Base-by-base conservation (phyloP, 2,888 invertebrate species). In the Anodontia alba region DNA sequence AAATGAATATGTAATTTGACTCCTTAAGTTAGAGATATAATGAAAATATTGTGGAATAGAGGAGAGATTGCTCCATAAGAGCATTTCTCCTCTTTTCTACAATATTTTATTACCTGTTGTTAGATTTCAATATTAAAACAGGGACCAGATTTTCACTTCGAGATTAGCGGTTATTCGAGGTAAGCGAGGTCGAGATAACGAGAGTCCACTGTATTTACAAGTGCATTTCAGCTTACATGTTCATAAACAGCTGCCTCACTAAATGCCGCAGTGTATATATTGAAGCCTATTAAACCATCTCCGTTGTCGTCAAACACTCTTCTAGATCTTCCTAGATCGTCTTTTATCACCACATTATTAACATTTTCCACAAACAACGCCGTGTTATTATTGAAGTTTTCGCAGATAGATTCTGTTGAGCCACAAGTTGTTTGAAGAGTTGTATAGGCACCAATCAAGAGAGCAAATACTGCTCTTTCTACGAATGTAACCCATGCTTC, bases 401-500 rank as follows among this genome's bases (percentile, higher is more conserved):
- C 43, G 76, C 85, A 85, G 1, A 82, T 23, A 7, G n/a, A 23
- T 2, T 5, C 38, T 0, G 74, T 62, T 23, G 73, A 68, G 0
- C 80, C 73, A 57, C 83, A 86, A n/a, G 49, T 57, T 23, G 26
- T 10, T 20, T 72, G 46, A 42, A 86, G 36, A 7, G 75, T 73
- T 26, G 38, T 23, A 17, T 62, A 66, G 0, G 79, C 81, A 5
- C 79, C 81, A 29, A 26, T 8, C 17, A 86, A 51, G n/a, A 86
- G 57, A 0, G 83, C 71, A 2, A 42, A 29, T 0, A 80, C 80
- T 0, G 81, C 83, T 15, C 73, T 76, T 49, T 83, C 81, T 1
- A 78, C 80, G 42, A 86, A 83, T 20, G 83, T 71, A 26, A 79
- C 70, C 86, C 86, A 86, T 0, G 74, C 75, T 20, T 86, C 83